Base-by-base conservation (phyloP, 2,888 invertebrate species). In the Galerucella nymphaeae region DNA sequence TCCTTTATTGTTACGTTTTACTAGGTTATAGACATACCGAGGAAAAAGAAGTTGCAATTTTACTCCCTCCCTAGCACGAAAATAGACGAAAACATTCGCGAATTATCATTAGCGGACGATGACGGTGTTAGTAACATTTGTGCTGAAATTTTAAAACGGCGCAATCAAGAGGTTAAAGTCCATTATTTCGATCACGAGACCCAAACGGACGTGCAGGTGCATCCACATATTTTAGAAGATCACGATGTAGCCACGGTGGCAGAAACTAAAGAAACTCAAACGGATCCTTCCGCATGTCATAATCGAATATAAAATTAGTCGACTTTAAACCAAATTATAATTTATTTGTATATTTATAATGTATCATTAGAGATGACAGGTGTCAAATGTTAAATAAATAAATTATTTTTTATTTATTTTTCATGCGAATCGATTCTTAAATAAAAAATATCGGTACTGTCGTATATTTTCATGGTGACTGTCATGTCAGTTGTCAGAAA, bases 121-220 rank as follows among this genome's bases (percentile, higher is more conserved):
- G 81, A 81, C 66, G 81, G 80, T 14, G 78, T 79, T 14, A 78
- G 79, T 5, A 75, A 79, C 38, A 48, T 78, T 5, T 80, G 78
- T 11, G 38, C 61, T 10, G 61, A 62, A 42, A 62, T 62, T 18
- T 18, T 62, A 16, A 62, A 18, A 18, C n/a, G 61, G 14, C 38
- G 41, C 8, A 42, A 42, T 18, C 6, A 10, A 4, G 42, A 18
- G 18, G 9, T 42, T 10, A 62, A 10, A 18, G 9, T 41, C 5
- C 61, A 62, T 55, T 76, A 59, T 30, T 23, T 23, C 14, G 80
- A 80, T 16, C 66, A 63, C 5, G 72, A 65, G 13, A 77, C 72
- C 6, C 80, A 81, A 63, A 80, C 81, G 1, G 77, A 79, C 57
- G 65, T 80, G 14, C 70, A 66, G 66, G 80, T 81, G 53, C 69